Evolutionary conservation across 2,797 vertebrate species (phyloP).

Genomic region (Chiroxiphia lanceolata): DNA sequence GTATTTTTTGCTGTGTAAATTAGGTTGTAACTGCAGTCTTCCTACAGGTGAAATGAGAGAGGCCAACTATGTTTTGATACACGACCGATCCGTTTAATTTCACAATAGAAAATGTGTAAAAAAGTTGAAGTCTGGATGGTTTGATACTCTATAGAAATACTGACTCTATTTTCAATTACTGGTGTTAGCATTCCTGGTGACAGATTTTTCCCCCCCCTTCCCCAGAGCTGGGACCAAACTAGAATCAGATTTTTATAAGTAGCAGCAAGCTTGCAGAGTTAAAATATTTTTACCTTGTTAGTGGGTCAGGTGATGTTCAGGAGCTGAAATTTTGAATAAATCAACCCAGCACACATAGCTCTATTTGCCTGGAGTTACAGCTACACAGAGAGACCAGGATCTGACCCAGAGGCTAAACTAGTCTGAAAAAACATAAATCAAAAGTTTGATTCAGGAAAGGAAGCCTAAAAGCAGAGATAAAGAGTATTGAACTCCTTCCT

Average conservation of each 20-base stretch:
- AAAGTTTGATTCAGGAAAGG: neutral
- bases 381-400: neutral
- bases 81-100: neutral
- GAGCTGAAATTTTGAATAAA: neutral
- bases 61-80: constrained; percentile 58
- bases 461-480: neutral
- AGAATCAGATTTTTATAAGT: constrained; percentile 23
- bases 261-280: neutral
- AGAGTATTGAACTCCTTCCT: neutral
- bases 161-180: constrained; percentile 61
- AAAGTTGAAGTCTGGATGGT: constrained; percentile 1
- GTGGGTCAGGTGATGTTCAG: neutral
- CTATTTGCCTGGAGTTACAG: neutral
- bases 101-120: constrained; percentile 2
- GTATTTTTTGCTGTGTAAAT: constrained; percentile 63
- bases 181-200: neutral
- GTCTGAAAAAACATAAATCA: neutral
- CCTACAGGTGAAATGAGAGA: constrained; percentile 45
- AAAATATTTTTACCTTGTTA: neutral
- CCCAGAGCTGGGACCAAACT: constrained; percentile 10
- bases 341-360: neutral
- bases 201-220: neutral
- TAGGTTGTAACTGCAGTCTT: constrained; percentile 51
- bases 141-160: constrained; percentile 56
- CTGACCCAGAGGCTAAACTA: neutral